phyloP scores from a whole-genome alignment of 1,140 invertebrate genomes.

The Sitobion miscanthi region DNA sequence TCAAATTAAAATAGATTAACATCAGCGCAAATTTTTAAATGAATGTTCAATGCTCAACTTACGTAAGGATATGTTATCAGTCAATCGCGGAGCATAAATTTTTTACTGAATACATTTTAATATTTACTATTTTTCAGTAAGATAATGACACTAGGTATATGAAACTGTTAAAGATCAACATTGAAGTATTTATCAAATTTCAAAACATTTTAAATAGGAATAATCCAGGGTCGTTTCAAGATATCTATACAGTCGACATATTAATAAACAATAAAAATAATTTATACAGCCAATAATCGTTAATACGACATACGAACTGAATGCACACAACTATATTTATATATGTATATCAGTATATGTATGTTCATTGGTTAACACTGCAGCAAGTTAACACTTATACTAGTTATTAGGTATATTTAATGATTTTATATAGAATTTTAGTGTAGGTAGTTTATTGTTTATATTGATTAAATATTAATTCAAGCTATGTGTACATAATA shows the following conservation, averaged over 20 bases:
- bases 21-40: neutral
- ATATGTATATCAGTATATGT: too few relatives aligned
- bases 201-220: too few relatives aligned
- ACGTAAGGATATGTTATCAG: neutral
- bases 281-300: neutral
- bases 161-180: too few relatives aligned
- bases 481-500: neutral
- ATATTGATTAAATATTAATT: neutral
- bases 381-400: neutral
- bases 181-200: too few relatives aligned
- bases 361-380: neutral
- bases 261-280: too few relatives aligned
- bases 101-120: neutral
- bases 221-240: too few relatives aligned
- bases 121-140: neutral
- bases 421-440: neutral
- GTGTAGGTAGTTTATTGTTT: neutral
- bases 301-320: neutral
- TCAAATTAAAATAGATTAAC: too few relatives aligned
- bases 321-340: neutral
- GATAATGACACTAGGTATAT: neutral
- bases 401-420: neutral
- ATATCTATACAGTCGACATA: too few relatives aligned
- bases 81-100: neutral
- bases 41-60: neutral